Base-by-base conservation (phyloP, 2,113 vertebrate species). In the Cyprinodon tularosa region DNA sequence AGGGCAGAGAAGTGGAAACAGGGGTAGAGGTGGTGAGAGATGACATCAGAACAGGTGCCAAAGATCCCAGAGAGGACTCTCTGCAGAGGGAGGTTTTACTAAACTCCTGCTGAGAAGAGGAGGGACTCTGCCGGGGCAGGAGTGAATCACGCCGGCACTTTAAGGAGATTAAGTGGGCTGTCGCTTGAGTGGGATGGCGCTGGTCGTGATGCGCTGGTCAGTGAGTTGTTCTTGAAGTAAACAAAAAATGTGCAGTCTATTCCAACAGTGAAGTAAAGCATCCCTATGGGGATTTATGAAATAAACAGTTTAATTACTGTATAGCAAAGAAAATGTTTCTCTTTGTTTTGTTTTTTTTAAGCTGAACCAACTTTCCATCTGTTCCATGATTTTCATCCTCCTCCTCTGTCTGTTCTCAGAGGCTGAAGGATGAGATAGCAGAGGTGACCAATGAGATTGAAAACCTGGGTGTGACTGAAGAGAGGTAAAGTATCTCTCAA, bases 401-500 rank as follows among this genome's bases (percentile, higher is more conserved):
- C 11, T 57, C 29, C n/a, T 62, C 48, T 50, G 59, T 84, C 72
- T 78, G 61, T 75, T 73, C 83, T 64, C 84, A 99, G 98, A 95
- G 96, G 72, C 95, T 99, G 86, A 99, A 98, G 93, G 96, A 99
- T 96, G 98, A 99, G 96, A 99, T 99, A 94, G 96, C 96, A 91
- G 98, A 98, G 74, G 98, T 99, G 76, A 97, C 97, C 42, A 96
- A 92, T 92, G 98, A 99, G 91, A 99, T 99, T n/a, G 98, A 99
- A 88, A 97, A 89, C 93, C 95, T 99, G 92, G 98, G 97, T 7
- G 96, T 96, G 89, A 96, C 96, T 17, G 97, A 99, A 90, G 97
- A 99, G 88, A 95, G 97, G 97, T 99, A 89, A 94, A 94, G 57
- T 82, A 3, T 80, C 74, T 72, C 62, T 85, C 39, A 44, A 10